A percentile compares a stretch with the other conserved stretches of the same genome.
Conservation (phyloP, 2,113 vertebrate genomes). For the Himantopus leucocephalus region DNA sequence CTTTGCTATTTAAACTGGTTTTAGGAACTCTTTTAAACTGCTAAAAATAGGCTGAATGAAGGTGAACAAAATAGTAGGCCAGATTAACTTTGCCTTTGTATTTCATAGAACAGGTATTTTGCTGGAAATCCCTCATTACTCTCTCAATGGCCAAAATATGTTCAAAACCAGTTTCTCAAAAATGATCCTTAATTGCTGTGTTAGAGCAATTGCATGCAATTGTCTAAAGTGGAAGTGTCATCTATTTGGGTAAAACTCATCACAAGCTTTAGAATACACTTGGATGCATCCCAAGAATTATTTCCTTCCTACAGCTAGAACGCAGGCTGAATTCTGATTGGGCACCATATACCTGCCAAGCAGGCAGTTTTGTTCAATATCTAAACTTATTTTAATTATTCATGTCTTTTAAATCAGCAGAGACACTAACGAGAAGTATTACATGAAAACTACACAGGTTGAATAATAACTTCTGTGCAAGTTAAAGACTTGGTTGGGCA, state of each 20-base stretch:
- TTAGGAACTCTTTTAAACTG: background rate
- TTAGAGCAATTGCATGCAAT: background rate
- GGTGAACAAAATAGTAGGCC: background rate
- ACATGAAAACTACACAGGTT: background rate
- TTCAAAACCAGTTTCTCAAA: background rate
- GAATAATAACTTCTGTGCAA: background rate
- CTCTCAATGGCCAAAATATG: background rate
- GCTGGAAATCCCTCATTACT: background rate
- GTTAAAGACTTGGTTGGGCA: background rate
- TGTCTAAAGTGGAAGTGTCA: background rate
- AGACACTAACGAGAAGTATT: background rate
- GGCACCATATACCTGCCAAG: background rate
- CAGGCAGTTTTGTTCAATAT: background rate
- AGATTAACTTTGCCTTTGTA: background rate
- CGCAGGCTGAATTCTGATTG: background rate
- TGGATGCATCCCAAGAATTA: background rate
- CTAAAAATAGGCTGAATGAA: background rate
- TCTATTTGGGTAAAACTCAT: background rate
- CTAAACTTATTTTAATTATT: constrained; percentile 26
- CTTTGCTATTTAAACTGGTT: background rate
- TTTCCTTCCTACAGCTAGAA: background rate
- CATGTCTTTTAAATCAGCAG: background rate
- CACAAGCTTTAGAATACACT: background rate
- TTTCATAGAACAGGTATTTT: background rate
- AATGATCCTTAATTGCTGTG: background rate